These are phyloP conservation scores for Ammodramus savannarum DNA, from an alignment of 2,113 vertebrate genomes.

Conservation along the genomic window DNA sequence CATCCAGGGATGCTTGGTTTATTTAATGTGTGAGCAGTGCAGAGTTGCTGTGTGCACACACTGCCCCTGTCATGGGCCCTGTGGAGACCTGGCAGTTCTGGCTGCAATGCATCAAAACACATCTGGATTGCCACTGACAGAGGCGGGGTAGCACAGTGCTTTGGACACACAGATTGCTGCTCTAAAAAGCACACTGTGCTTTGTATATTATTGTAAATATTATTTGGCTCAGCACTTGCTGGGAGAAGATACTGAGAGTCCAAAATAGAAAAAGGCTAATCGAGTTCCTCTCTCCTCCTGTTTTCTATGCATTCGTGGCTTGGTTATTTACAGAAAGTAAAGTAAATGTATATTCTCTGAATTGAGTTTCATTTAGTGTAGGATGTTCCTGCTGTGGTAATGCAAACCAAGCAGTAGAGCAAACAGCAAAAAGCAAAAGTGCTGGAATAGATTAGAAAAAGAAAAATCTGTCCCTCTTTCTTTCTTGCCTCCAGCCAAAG, in stretches of 20 bases:
- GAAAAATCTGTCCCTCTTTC: neutral
- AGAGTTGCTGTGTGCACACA: neutral
- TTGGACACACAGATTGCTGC: neutral
- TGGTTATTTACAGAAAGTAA: neutral
- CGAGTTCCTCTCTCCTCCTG: neutral
- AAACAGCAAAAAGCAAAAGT: neutral
- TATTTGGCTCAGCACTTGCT: neutral
- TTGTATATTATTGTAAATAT: neutral
- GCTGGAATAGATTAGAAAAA: neutral
- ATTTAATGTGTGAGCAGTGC: neutral
- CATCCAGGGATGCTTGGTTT: neutral
- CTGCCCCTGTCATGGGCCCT: fast-evolving
- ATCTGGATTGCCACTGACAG: neutral
- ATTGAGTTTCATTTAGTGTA: neutral
- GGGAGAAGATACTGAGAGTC: neutral
- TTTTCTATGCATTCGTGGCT: neutral
- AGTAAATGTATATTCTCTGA: neutral
- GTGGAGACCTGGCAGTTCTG: neutral
- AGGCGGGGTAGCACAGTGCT: neutral
- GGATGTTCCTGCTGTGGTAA: neutral
- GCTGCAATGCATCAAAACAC: neutral
- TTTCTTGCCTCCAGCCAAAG: neutral
- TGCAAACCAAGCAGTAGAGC: neutral
- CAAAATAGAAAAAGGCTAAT: neutral
- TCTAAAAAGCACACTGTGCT: neutral